Evolutionary conservation across 2,888 invertebrate species (phyloP).

Genomic region (Epistrophe grossulariae): DNA sequence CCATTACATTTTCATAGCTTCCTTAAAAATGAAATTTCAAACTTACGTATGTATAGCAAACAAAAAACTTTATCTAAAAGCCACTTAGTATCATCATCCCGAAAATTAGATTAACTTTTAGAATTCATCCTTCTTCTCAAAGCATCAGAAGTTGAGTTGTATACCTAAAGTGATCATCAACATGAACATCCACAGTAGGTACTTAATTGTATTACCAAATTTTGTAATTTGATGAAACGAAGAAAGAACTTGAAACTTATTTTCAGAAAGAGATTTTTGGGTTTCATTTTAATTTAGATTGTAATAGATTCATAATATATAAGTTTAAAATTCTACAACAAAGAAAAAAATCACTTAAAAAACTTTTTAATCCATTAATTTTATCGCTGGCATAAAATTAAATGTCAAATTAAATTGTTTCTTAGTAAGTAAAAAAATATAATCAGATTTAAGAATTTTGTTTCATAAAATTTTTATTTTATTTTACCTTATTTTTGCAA

Average conservation of each 20-base stretch:
- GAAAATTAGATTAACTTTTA: conserved; percentile 16
- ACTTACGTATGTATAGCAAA: not conserved
- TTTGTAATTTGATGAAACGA: conserved; percentile 3
- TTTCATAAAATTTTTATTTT: not conserved
- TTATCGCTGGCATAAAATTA: not conserved
- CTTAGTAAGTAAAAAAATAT: not conserved
- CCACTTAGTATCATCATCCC: conserved; percentile 19
- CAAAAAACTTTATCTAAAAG: conserved; percentile 5
- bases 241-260: not conserved
- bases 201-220: conserved; percentile 6
- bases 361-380: not conserved
- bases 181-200: not conserved
- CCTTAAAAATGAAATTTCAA: not conserved
- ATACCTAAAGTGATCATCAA: not conserved
- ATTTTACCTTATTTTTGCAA: conserved; percentile 16
- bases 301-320: not conserved
- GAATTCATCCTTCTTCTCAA: conserved; percentile 1
- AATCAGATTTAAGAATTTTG: not conserved
- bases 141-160: not conserved
- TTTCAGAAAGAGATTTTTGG: not conserved
- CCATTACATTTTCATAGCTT: not conserved
- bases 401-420: not conserved
- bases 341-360: not conserved
- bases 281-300: not conserved
- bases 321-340: not conserved